Evolutionary conservation across 2,797 vertebrate genomes (phyloP).

Genomic region (Tiaroga cobitis): DNA sequence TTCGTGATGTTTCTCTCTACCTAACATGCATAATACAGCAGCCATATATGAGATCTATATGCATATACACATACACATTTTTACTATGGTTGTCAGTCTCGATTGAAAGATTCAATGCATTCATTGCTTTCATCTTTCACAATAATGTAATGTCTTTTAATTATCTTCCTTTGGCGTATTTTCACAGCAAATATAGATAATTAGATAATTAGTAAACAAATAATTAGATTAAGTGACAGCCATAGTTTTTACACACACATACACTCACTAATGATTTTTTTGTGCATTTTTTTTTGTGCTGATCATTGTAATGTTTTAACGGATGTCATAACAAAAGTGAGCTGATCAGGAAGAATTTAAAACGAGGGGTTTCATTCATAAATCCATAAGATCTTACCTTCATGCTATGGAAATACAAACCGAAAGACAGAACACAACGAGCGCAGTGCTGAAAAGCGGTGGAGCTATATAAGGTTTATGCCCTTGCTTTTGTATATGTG

Average conservation of each 20-base stretch:
- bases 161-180: neutral
- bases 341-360: no score
- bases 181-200: constrained; percentile 15
- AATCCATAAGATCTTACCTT: no score
- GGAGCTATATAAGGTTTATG: neutral
- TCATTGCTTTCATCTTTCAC: neutral
- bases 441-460: no score
- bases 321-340: no score
- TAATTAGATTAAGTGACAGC: neutral
- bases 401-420: no score
- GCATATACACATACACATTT: neutral
- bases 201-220: no score
- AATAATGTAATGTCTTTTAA: neutral
- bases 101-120: neutral
- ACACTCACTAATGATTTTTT: neutral
- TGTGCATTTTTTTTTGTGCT: no score
- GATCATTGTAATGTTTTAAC: no score
- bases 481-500: constrained; percentile 1
- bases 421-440: no score
- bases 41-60: neutral
- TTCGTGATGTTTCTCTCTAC: constrained; percentile 10
- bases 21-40: constrained; percentile 25
- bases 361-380: no score
- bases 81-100: neutral
- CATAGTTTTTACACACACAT: neutral